Evolutionary conservation across 2,888 invertebrate genomes (phyloP).

Genomic region (Phengaris alcon): DNA sequence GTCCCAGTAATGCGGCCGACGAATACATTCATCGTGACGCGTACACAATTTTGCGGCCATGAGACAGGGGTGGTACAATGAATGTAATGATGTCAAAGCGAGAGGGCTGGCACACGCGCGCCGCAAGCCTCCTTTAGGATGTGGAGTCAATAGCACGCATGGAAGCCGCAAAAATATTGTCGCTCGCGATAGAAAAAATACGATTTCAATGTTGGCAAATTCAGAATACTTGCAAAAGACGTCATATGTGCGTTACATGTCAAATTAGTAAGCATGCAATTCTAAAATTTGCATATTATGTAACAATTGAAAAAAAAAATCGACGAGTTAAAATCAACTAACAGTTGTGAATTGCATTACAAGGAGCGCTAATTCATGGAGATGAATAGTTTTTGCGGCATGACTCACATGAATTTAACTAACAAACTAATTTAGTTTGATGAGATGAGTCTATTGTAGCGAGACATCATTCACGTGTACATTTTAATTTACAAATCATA

Average conservation of each 20-base stretch:
- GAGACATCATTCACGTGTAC: not conserved
- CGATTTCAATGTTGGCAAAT: not conserved
- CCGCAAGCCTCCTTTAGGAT: conserved; percentile 40
- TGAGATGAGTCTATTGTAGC: not conserved
- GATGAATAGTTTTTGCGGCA: not conserved
- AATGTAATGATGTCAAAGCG: conserved; percentile 68
- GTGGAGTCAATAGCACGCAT: not conserved
- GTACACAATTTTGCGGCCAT: conserved; percentile 47
- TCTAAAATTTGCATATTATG: not conserved
- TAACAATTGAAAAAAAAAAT: not conserved
- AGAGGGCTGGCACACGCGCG: conserved; percentile 46
- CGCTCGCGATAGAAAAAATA: not conserved
- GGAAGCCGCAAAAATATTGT: conserved; percentile 1
- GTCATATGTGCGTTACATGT: too few relatives aligned
- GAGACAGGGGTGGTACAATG: conserved; percentile 57
- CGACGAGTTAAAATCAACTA: not conserved
- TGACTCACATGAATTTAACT: conserved; percentile 11
- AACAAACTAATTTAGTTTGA: conserved; percentile 14
- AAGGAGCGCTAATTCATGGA: not conserved
- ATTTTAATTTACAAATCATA: not conserved
- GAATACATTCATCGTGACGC: conserved; percentile 48
- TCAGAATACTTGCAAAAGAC: too few relatives aligned
- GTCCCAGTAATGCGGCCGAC: conserved; percentile 33
- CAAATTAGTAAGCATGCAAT: too few relatives aligned
- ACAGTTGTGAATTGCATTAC: not conserved